Evolutionary conservation across 1,140 invertebrate species (phyloP), one percentile per base, ranked within the genome.

Genomic region (Zeugodacus cucurbitae): DNA sequence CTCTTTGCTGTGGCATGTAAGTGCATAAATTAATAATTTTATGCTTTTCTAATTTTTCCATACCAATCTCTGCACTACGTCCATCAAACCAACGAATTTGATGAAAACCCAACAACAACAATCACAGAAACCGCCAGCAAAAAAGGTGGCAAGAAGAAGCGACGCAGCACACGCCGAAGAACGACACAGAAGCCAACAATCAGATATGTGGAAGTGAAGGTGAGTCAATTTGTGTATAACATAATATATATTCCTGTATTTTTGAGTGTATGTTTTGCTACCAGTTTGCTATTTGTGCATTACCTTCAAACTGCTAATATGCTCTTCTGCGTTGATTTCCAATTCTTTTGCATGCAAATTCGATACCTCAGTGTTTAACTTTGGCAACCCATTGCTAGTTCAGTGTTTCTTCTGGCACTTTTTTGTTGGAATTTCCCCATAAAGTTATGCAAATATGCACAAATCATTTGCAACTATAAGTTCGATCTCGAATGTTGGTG

Each of bases 191-290:
- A 29, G 34, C 74, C 64, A 59, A 90, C 88, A 2, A 91, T 92
- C 3, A 90, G 92, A 67, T 93, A 92, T 67, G 87, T 93, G 78
- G 92, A 93, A 88, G 93, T 93, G 44, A 91, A 93, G 91, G 93
- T 93, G 88, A 90, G 90, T 88, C 1, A 67, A 3, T 70, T 2
- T 70, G 17, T 17, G 5, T 70, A 29, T 70, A n/a, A n/a, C n/a
- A n/a, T n/a, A n/a, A n/a, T n/a, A n/a, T 74, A 34, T 22, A 41
- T 48, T 14, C 26, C 4, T 48, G n/a, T 26, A 29, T 29, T 6
- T 48, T 3, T 54, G 41, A 1, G 26, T 37, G 34, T 82, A 29
- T 82, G 74, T 82, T 11, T 4, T 54, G 20, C 20, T 11, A 37
- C 14, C 14, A 67, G 11, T 7, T 7, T 29, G 11, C 0, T 67